Base-by-base conservation (phyloP, 2,888 invertebrate species). In the Siphlonurus alternatus region DNA sequence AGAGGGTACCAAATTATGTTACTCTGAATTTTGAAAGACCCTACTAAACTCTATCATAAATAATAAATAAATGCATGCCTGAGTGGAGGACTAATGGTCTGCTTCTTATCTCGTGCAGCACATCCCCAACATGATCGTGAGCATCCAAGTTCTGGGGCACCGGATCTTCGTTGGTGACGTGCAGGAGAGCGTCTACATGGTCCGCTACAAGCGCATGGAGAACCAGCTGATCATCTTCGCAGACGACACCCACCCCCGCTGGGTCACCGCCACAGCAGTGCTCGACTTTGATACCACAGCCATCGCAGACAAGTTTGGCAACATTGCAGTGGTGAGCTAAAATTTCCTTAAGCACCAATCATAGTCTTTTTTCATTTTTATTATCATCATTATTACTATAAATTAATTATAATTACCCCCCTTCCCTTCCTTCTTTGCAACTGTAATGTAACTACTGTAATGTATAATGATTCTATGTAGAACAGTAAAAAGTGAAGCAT, bases 191-290 rank as follows among this genome's bases (percentile, higher is more conserved):
- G 88, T 99, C 24, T 95, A 94, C 75, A 96, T 95, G 76, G 85
- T 99, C 0, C 85, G 95, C 53, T 98, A 98, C 75, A 93, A 93
- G 73, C 84, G 93, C 53, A 85, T 89, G 59, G 99, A 99, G 75
- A 99, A 99, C 76, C 97, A 98, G 72, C 79, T 99, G 66, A 94
- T 98, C 24, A 91, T 99, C 64, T 99, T 99, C 77, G 95, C 97
- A 1, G 99, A 99, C 74, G 99, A 99, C 74, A 96, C 96, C 0
- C 91, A 93, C 76, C 99, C 98, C 0, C 83, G 93, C 69, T 99
- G 95, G 93, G 88, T 97, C 51, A 96, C 97, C 0, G 88, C 91
- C 61, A 89, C 91, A 2, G 88, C 89, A 67, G 82, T 97, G 63
- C 78, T 99, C 61, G 99, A 99, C 78, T 98, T 96, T 72, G 93